Evolutionary conservation across 2,797 vertebrate genomes (phyloP).

Genomic region (Xiphophorus birchmanni): DNA sequence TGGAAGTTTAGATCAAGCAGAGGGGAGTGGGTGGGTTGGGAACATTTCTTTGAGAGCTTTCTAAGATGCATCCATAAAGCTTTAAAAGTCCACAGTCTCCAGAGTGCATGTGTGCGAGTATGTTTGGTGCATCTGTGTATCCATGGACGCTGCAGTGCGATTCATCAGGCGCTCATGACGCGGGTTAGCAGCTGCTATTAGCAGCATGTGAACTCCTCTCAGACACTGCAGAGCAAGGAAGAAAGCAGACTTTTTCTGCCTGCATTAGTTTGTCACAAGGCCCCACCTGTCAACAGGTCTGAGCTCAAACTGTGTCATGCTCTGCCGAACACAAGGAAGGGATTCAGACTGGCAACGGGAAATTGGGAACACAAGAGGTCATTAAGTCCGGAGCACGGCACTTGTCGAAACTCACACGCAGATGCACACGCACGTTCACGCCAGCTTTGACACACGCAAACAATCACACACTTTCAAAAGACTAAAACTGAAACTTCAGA

Average conservation of each 20-base stretch:
- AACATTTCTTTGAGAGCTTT: neutral
- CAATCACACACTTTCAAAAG: constrained; percentile 2
- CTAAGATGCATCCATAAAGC: neutral
- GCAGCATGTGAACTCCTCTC: constrained; percentile 29
- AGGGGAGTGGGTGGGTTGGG: constrained; percentile 6
- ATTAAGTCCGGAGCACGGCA: constrained; percentile 57
- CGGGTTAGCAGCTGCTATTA: constrained; percentile 39
- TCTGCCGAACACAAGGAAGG: constrained; percentile 38
- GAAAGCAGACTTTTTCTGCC: constrained; percentile 46
- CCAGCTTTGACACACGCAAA: neutral
- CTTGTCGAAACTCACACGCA: constrained; percentile 36
- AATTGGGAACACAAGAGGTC: constrained; percentile 43
- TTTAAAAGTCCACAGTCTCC: neutral
- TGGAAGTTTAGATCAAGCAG: constrained; percentile 29
- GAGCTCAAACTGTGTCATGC: constrained; percentile 48
- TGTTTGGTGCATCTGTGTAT: neutral
- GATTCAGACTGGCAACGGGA: constrained; percentile 54
- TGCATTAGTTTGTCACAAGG: constrained; percentile 50
- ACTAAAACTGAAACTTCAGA: neutral
- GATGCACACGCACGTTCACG: neutral
- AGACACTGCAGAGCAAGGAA: constrained; percentile 48
- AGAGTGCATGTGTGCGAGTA: neutral
- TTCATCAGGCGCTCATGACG: constrained; percentile 27
- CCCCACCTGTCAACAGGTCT: constrained; percentile 41
- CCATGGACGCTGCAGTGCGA: constrained; percentile 4